Base-by-base conservation (phyloP, 2,888 invertebrate species). In the Elmis aenea region DNA sequence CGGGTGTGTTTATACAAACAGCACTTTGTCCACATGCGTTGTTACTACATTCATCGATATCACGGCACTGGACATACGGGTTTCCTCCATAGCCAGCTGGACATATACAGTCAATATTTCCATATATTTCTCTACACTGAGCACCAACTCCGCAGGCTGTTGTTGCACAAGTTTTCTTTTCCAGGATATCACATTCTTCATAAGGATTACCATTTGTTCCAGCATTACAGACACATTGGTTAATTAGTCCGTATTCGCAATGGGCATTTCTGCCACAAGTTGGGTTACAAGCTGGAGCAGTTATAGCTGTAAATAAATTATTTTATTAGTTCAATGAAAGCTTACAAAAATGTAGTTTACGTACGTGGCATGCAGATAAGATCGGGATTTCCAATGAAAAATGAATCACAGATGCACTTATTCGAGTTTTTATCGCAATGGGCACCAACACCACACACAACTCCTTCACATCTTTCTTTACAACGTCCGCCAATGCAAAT, bases 321-420 rank as follows among this genome's bases (percentile, higher is more conserved):
- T 26, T 12, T 13, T 13, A 2, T 1, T 12, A 11, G 2, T 11
- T 26, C 6, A 13, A 13, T 12, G 5, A 12, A n/a, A n/a, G n/a
- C 8, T 18, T 8, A 18, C 18, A 18, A 18, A 13, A 24, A 25
- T 9, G 10, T 32, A 32, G 18, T 9, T 36, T 48, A 81, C 85
- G 84, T 77, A 87, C 86, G 90, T 59, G 92, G 91, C 83, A 91
- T 89, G 58, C 92, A 92, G 29, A 92, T 74, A 13, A 90, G 70
- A 60, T 90, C 86, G 1, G 92, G 90, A 64, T 92, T 89, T 55
- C 93, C 93, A 45, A 88, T 78, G 62, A 91, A 91, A 60, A 85
- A 85, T 8, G 85, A 81, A 61, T 90, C 82, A 59, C 93, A 93
- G 26, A 87, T 75, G 64, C 93, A 93, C 68, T 83, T 83, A 46